Conservation (phyloP, 2,797 vertebrate genomes). For the Octomys mimax region DNA sequence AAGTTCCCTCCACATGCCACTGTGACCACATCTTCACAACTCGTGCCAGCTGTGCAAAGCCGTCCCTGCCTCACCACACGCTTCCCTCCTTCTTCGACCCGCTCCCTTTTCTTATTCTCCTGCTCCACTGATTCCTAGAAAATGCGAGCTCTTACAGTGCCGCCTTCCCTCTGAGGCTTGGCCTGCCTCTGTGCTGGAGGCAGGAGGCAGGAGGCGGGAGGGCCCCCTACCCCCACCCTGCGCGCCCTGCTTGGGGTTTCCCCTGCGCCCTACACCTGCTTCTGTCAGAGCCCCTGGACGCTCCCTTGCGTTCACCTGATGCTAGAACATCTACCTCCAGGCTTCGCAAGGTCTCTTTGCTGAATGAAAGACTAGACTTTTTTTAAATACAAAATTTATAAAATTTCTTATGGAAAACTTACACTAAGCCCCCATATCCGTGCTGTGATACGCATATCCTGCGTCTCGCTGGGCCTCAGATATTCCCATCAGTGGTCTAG, state of each 20-base stretch:
- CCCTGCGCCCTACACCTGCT: background rate
- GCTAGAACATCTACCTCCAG: constrained; percentile 3
- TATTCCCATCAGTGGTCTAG: background rate
- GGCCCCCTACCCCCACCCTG: background rate
- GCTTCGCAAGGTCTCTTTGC: constrained; percentile 12
- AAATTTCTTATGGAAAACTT: constrained; percentile 45
- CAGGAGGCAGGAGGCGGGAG: background rate
- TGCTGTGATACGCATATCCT: background rate
- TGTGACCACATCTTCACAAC: background rate
- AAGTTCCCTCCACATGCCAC: background rate
- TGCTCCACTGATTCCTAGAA: background rate
- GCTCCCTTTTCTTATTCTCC: background rate
- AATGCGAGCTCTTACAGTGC: background rate
- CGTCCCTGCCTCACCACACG: background rate
- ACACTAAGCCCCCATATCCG: background rate
- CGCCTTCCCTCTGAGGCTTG: background rate
- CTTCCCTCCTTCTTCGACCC: background rate
- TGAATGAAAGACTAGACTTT: constrained; percentile 3
- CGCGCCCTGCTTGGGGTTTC: background rate
- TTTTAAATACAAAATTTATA: constrained; percentile 32
- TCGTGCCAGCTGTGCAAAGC: background rate
- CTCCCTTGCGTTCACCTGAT: background rate
- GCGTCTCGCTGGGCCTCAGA: background rate
- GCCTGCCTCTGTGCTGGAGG: background rate
- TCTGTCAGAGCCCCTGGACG: background rate